Conservation (phyloP, 1,140 invertebrate genomes). For the Eurosta solidaginis region DNA sequence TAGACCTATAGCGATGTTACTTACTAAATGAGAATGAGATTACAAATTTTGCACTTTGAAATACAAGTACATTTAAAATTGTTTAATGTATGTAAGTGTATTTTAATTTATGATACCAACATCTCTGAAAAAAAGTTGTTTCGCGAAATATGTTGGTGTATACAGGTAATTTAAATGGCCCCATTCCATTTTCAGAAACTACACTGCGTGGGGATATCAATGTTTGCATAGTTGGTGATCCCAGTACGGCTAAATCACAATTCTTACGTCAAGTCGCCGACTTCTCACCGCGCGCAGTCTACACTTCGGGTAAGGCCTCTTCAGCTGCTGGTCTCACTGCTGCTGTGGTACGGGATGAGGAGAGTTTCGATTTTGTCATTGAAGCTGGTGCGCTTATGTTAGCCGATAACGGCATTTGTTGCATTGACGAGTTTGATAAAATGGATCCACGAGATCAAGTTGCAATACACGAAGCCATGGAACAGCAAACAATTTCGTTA, state of each 20-base stretch:
- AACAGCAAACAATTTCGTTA: constrained; percentile 99
- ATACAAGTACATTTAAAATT: neutral
- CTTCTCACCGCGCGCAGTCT: constrained; percentile 93
- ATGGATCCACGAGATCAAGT: constrained; percentile 98
- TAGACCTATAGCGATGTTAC: too few relatives aligned
- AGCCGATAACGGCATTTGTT: constrained; percentile 98
- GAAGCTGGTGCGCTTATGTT: constrained; percentile 99
- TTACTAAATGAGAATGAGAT: too few relatives aligned
- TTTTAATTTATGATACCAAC: neutral
- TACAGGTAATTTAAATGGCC: neutral
- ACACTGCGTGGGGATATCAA: constrained; percentile 95
- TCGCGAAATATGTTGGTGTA: neutral
- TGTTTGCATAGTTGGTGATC: constrained; percentile 97
- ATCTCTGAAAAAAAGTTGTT: neutral
- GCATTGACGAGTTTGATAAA: constrained; percentile 99
- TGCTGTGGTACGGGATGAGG: constrained; percentile 96
- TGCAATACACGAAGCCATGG: constrained; percentile 99
- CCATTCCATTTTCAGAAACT: constrained; percentile 61
- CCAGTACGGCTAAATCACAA: constrained; percentile 98
- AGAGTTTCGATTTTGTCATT: constrained; percentile 97
- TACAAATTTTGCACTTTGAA: too few relatives aligned
- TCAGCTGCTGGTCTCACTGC: constrained; percentile 97
- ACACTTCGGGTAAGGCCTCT: constrained; percentile 98
- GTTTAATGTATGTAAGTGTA: neutral
- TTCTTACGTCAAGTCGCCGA: constrained; percentile 95